Evolutionary conservation across 2,888 invertebrate genomes (phyloP).

Genomic region (Gastrophysa polygoni): DNA sequence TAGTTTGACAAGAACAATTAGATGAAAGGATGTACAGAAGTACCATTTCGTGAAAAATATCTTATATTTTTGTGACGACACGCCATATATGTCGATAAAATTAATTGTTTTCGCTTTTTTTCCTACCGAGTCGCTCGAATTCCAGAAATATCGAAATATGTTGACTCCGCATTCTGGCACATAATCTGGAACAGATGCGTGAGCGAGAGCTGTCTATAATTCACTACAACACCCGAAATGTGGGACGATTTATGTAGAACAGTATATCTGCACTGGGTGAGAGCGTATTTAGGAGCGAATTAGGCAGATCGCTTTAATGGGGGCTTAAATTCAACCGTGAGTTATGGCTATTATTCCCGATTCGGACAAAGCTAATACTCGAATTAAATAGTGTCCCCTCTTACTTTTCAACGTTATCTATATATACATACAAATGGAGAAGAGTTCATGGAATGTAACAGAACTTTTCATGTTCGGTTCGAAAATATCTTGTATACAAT

Average conservation of each 20-base stretch:
- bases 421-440: conserved; percentile 12
- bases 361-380: conserved; percentile 35
- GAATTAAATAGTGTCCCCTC: conserved; percentile 29
- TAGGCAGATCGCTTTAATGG: conserved; percentile 43
- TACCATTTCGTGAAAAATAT: background rate
- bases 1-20: too few relatives aligned
- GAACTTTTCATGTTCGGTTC: too few relatives aligned
- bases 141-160: conserved; percentile 25
- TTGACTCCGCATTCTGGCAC: conserved; percentile 27
- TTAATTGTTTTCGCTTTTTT: background rate
- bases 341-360: conserved; percentile 41
- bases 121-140: conserved; percentile 19
- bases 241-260: background rate
- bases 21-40: too few relatives aligned
- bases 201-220: conserved; percentile 28
- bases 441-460: too few relatives aligned
- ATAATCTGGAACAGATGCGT: conserved; percentile 27
- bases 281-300: conserved; percentile 41
- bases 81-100: too few relatives aligned
- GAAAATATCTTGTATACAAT: too few relatives aligned
- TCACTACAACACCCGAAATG: conserved; percentile 29
- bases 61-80: too few relatives aligned
- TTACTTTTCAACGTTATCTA: conserved; percentile 30
- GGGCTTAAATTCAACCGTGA: conserved; percentile 43
- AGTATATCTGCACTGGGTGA: conserved; percentile 23